Percentiles rank a stretch among this genome's conserved stretches.
These are phyloP conservation scores for Agapostemon virescens DNA, from an alignment of 2,888 invertebrate genomes.

Conservation along the genomic window DNA sequence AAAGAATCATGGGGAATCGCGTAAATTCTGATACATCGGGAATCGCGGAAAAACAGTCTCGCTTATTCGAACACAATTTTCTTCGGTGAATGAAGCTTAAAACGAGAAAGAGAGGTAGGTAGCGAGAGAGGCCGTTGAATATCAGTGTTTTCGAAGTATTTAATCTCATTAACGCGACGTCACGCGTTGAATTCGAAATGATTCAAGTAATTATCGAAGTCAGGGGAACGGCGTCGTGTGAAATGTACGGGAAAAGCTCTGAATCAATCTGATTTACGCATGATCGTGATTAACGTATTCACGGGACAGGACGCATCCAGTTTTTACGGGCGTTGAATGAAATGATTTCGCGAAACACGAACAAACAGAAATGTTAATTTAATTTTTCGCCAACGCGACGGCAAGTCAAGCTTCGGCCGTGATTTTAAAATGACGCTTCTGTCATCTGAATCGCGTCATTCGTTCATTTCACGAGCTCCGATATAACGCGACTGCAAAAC, in stretches of 20 bases:
- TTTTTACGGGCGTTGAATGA: slow-evolving; percentile 19
- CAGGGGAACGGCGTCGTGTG: slow-evolving; percentile 31
- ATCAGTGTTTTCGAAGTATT: slow-evolving; percentile 30
- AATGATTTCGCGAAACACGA: slow-evolving; percentile 20
- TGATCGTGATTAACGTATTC: slow-evolving; percentile 50
- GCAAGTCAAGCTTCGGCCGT: not conserved
- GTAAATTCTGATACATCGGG: too few species aligned
- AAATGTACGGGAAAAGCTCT: slow-evolving; percentile 26
- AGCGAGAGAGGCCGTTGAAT: not conserved
- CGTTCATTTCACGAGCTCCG: not conserved
- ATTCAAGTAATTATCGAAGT: slow-evolving; percentile 54
- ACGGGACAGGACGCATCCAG: not conserved
- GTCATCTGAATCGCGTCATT: not conserved
- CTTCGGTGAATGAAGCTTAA: not conserved
- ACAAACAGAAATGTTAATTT: slow-evolving; percentile 32
- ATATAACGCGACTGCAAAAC: not conserved
- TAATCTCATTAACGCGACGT: slow-evolving; percentile 33
- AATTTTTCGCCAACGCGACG: slow-evolving; percentile 24
- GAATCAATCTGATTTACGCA: slow-evolving; percentile 47
- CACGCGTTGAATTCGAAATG: slow-evolving; percentile 22
- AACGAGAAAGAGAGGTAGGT: not conserved
- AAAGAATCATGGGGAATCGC: too few species aligned
- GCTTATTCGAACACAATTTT: not conserved
- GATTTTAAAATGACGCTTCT: slow-evolving; percentile 20
- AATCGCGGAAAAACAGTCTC: too few species aligned